Evolutionary conservation across 1,140 invertebrate genomes (phyloP).

Genomic region (Aphis craccivora): DNA sequence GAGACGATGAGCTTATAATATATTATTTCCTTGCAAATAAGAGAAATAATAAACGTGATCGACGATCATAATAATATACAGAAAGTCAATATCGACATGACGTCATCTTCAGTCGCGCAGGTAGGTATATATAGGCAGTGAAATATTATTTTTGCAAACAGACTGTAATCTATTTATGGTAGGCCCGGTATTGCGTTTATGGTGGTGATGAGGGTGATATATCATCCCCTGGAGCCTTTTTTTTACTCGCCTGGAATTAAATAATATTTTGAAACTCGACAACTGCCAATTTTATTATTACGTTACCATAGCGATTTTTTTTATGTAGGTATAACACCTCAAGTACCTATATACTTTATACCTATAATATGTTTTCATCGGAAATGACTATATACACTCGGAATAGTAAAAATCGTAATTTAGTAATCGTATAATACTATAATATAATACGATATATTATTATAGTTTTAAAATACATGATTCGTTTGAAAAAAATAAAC

Average conservation of each 20-base stretch:
- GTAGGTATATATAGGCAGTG: background rate
- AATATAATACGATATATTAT: too few relatives aligned
- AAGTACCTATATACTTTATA: too few relatives aligned
- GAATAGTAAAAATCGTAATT: background rate
- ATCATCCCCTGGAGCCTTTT: background rate
- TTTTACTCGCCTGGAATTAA: background rate
- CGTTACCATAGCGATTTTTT: background rate
- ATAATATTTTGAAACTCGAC: constrained; percentile 11
- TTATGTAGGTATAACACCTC: background rate
- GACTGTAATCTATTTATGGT: background rate
- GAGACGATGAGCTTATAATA: background rate
- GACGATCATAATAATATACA: background rate
- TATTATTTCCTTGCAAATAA: background rate
- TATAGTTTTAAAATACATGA: background rate
- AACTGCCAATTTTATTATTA: constrained; percentile 2
- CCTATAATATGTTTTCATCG: background rate
- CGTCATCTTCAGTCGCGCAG: background rate
- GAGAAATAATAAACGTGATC: background rate
- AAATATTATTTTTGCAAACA: constrained; percentile 10
- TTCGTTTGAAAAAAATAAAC: background rate
- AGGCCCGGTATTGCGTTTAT: background rate
- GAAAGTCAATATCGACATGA: background rate
- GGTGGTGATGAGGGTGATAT: background rate
- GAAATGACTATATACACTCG: background rate
- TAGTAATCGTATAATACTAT: background rate